A percentile compares a stretch with the other conserved stretches of the same genome.
Conservation (phyloP, 2,797 vertebrate genomes). For the Setipinna tenuifilis region DNA sequence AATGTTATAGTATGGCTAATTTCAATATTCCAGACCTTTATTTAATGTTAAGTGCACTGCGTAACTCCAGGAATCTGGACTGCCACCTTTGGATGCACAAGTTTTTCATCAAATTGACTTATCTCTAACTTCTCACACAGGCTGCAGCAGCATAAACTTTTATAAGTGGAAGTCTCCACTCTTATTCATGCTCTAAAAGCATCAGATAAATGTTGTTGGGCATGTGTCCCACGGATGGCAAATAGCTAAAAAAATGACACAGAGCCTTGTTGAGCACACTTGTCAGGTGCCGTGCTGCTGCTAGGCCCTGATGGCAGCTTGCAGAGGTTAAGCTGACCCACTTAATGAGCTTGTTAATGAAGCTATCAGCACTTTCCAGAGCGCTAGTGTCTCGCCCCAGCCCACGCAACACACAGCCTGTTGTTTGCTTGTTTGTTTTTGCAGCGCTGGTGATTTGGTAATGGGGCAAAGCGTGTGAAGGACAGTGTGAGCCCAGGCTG, state of each 20-base stretch:
- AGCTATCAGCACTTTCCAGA: constrained; percentile 54
- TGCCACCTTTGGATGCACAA: constrained; percentile 37
- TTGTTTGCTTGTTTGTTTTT: constrained; percentile 55
- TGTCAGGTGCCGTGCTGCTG: constrained; percentile 42
- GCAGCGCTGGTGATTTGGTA: constrained; percentile 35
- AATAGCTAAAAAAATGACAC: constrained; percentile 39
- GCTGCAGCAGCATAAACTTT: not conserved
- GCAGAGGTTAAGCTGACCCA: constrained; percentile 51
- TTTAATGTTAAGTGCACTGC: constrained; percentile 35
- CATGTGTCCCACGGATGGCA: constrained; percentile 14
- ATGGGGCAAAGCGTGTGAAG: constrained; percentile 51
- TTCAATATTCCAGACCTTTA: constrained; percentile 61
- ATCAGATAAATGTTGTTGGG: not conserved
- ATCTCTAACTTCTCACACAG: not conserved
- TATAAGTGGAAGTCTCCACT: not conserved
- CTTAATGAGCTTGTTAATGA: constrained; percentile 53
- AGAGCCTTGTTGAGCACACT: constrained; percentile 35
- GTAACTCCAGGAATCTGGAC: constrained; percentile 33
- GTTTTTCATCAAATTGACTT: constrained; percentile 24
- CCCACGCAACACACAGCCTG: constrained; percentile 29
- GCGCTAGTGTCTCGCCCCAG: constrained; percentile 23
- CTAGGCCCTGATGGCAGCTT: constrained; percentile 39
- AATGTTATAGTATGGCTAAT: constrained; percentile 65
- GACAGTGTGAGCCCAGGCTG: constrained; percentile 45
- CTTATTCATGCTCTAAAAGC: not conserved